These are phyloP conservation scores for Takifugu rubripes DNA, from an alignment of 2,797 vertebrate species.

Conservation along the genomic window DNA sequence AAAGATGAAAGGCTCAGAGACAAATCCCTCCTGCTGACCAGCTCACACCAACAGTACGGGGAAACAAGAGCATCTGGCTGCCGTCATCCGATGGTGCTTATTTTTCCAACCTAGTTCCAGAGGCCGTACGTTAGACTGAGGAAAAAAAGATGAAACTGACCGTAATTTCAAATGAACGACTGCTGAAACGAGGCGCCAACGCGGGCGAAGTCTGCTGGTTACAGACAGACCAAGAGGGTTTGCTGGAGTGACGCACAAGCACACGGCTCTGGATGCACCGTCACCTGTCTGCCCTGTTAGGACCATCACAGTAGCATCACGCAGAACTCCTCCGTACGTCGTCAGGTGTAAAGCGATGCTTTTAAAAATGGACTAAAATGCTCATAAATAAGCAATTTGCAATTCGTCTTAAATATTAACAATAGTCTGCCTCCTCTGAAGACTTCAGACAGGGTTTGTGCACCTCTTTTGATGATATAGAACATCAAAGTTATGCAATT, in stretches of 20 bases:
- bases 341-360: conserved; percentile 65
- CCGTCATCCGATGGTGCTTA: conserved; percentile 45
- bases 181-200: neutral
- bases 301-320: too few species aligned
- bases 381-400: conserved; percentile 47
- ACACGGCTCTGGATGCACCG: too few species aligned
- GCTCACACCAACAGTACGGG: conserved; percentile 43
- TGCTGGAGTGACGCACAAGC: too few species aligned
- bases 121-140: conserved; percentile 24
- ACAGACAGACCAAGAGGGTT: too few species aligned
- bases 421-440: conserved; percentile 4
- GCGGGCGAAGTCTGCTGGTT: neutral
- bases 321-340: conserved; percentile 47
- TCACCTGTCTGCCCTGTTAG: too few species aligned
- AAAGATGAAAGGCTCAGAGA: conserved; percentile 68
- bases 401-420: conserved; percentile 33
- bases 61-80: conserved; percentile 60
- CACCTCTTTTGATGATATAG: too few species aligned
- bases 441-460: neutral
- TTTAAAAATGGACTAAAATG: conserved; percentile 58
- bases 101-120: conserved; percentile 40
- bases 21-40: conserved; percentile 59
- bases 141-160: conserved; percentile 6
- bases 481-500: too few species aligned
- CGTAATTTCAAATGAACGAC: conserved; percentile 3